Percentiles rank a stretch among this genome's conserved stretches.
These are phyloP conservation scores for Heliconius hermathena DNA, from an alignment of 1,140 invertebrate species.

Conservation along the genomic window DNA sequence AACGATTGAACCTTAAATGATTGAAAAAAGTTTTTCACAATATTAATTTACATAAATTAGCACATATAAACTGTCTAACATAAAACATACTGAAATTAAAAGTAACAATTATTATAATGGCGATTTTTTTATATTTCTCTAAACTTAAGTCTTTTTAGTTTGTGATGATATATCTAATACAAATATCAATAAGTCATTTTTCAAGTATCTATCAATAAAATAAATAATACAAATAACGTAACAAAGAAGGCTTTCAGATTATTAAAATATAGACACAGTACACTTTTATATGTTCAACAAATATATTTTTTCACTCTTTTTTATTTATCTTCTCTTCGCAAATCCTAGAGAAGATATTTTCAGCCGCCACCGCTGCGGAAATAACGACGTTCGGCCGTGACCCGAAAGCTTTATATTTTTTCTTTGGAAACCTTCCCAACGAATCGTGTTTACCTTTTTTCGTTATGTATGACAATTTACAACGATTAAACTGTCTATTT, in stretches of 20 bases:
- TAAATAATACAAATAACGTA: too few species aligned
- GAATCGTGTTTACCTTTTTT: slow-evolving; percentile 20
- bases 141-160: too few species aligned
- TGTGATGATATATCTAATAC: too few species aligned
- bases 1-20: too few species aligned
- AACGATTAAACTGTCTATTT: neutral
- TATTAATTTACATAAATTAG: neutral
- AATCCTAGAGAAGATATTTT: slow-evolving; percentile 56
- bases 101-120: neutral
- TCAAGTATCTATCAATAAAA: too few species aligned
- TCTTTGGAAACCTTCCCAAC: slow-evolving; percentile 17
- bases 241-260: neutral
- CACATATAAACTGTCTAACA: neutral
- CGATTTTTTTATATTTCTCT: too few species aligned
- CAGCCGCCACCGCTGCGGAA: slow-evolving; percentile 42
- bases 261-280: neutral
- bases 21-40: neutral
- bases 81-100: neutral
- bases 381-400: slow-evolving; percentile 60
- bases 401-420: slow-evolving; percentile 40
- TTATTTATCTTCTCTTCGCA: slow-evolving; percentile 31
- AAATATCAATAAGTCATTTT: too few species aligned
- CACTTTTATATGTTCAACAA: neutral
- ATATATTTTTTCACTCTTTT: neutral
- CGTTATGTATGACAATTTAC: neutral